Evolutionary conservation across 2,888 invertebrate species (phyloP), one percentile per base, ranked within the genome.

Genomic region (Sympetrum striolatum): DNA sequence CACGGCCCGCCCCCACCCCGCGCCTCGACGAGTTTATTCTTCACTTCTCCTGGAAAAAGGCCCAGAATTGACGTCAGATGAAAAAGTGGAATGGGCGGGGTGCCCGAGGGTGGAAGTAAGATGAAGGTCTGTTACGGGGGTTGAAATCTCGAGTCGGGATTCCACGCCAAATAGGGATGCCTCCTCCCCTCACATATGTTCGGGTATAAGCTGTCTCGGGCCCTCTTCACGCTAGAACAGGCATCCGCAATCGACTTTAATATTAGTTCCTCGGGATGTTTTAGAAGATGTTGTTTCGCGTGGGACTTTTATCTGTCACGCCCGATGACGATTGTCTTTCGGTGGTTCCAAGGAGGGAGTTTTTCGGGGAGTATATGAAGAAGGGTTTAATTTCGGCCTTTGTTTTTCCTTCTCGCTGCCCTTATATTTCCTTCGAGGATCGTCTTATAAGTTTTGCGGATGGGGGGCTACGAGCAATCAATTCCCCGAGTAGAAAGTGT

Each of bases 21-120:
- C 31, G 37, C 64, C 86, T 86, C 64, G 64, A 86, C 86, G 64
- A 86, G 86, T 86, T 86, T 86, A 86, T 86, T 86, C 86, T 86
- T 86, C 86, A 37, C 86, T 86, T 60, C 64, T 82, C 58, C 60
- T 18, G 86, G 64, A 53, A 86, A 64, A 39, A 86, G 86, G 86
- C 86, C 60, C 39, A 22, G 86, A 86, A 86, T 60, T 86, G 86
- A 37, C 64, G 86, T 64, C 22, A 60, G 60, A 86, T 86, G 60
- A 53, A 60, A 86, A 86, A 60, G 60, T 64, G 86, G 60, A 48
- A 31, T 31, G 73, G 60, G 86, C 48, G 58, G 37, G 58, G 35
- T n/a, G 86, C 86, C 86, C 60, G 60, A 86, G 86, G 86, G 86
- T 64, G 86, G 37, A 58, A 86, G 60, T 64, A 86, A 86, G 86